Conservation (phyloP, 2,797 vertebrate genomes). For the Phrynocephalus guinanensis region DNA sequence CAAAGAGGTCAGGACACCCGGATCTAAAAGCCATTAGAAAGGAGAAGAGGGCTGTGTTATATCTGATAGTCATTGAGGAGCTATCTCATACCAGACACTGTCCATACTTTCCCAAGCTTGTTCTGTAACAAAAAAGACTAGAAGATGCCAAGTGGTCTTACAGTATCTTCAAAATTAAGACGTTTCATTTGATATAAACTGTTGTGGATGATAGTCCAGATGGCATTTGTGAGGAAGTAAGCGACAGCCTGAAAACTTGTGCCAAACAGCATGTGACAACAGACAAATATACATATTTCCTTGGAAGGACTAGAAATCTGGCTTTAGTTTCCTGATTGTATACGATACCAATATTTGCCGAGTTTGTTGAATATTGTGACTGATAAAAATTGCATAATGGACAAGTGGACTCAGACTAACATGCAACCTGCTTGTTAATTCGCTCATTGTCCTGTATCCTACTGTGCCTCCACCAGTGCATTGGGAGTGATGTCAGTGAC, state of each 20-base stretch:
- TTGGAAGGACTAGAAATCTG: background rate
- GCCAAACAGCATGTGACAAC: too few species aligned
- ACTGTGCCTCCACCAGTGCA: too few species aligned
- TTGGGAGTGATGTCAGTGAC: too few species aligned
- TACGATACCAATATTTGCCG: background rate
- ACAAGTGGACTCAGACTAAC: background rate
- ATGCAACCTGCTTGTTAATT: background rate
- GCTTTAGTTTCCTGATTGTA: background rate
- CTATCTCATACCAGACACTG: background rate
- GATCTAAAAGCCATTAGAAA: background rate
- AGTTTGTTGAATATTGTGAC: background rate
- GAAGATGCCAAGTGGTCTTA: too few species aligned
- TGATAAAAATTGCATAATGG: background rate
- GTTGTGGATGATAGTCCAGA: too few species aligned
- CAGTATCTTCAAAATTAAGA: too few species aligned
- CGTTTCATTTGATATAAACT: too few species aligned
- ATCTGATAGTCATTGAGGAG: background rate
- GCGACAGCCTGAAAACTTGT: too few species aligned
- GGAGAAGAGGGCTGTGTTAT: background rate
- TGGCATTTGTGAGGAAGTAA: too few species aligned
- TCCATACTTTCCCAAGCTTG: background rate
- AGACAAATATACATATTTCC: too few species aligned
- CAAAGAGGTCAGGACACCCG: background rate
- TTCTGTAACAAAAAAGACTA: background rate
- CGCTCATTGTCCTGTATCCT: too few species aligned